phyloP scores from a whole-genome alignment of 2,797 vertebrate genomes.

The Paramormyrops hopkinsi region DNA sequence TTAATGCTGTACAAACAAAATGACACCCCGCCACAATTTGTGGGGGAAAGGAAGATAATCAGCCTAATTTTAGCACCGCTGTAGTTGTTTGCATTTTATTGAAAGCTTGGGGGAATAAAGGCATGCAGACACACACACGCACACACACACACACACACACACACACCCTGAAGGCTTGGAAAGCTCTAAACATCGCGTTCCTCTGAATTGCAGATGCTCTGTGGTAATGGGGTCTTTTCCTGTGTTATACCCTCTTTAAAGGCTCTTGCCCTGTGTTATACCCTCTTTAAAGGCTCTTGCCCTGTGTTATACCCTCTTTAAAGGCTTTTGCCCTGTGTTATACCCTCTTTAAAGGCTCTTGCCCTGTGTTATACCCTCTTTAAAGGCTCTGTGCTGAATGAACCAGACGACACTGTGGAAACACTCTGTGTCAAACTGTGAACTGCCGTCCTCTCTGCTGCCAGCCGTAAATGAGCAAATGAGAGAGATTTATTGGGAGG shows the following conservation, averaged over 20 bases:
- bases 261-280: too few species aligned
- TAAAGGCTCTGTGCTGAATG: constrained; percentile 32
- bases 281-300: too few species aligned
- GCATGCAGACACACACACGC: not conserved
- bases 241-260: constrained; percentile 45
- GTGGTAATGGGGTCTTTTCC: constrained; percentile 52
- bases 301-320: too few species aligned
- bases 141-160: not conserved
- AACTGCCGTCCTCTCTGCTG: not conserved
- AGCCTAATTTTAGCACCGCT: constrained; percentile 47
- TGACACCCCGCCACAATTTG: not conserved
- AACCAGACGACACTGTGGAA: constrained; percentile 34
- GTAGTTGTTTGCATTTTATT: constrained; percentile 1
- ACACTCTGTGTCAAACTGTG: not conserved
- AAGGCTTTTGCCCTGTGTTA: too few species aligned
- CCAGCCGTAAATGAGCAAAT: not conserved
- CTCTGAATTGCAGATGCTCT: constrained; percentile 60
- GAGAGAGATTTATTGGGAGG: constrained; percentile 21
- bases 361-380: constrained; percentile 48
- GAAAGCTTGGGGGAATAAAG: not conserved
- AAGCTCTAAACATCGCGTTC: constrained; percentile 37
- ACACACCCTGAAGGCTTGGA: constrained; percentile 41
- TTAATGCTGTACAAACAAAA: constrained; percentile 9
- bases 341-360: constrained; percentile 34
- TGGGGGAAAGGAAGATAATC: constrained; percentile 45